Conservation (phyloP, 2,113 vertebrate genomes). For the Xerus inauris region DNA sequence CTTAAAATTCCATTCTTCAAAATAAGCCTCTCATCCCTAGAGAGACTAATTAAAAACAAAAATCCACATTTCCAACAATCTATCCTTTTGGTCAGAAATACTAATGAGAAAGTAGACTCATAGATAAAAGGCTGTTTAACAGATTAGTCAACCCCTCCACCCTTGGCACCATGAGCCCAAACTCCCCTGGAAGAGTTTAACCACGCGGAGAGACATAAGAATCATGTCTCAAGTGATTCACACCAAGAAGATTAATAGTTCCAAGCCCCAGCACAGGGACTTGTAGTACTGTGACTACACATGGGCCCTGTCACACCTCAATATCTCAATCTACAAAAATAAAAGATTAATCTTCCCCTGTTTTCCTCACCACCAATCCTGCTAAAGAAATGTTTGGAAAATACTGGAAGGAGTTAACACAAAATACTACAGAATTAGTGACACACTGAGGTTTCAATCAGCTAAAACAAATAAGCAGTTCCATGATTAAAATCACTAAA, state of each 20-base stretch:
- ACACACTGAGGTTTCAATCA: not conserved
- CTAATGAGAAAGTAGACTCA: constrained; percentile 68
- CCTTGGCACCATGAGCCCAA: constrained; percentile 31
- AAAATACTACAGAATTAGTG: not conserved
- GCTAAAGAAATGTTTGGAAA: constrained; percentile 43
- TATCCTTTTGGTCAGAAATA: constrained; percentile 57
- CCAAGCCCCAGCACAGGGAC: not conserved
- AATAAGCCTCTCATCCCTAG: constrained; percentile 73
- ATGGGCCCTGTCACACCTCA: constrained; percentile 32
- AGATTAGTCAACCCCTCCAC: constrained; percentile 65
- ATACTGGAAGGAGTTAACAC: not conserved
- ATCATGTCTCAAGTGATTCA: constrained; percentile 33
- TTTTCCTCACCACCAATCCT: not conserved
- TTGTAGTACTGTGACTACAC: not conserved
- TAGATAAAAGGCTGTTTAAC: constrained; percentile 71
- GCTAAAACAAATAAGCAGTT: not conserved
- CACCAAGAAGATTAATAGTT: not conserved
- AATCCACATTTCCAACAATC: constrained; percentile 39
- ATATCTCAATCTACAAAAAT: constrained; percentile 2
- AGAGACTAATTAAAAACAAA: constrained; percentile 80
- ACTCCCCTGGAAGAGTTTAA: constrained; percentile 32
- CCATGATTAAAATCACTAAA: constrained; percentile 30
- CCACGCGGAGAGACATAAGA: constrained; percentile 5
- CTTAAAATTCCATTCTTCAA: constrained; percentile 79
- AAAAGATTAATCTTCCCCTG: not conserved